phyloP scores from a whole-genome alignment of 2,797 vertebrate species.

The Anas bernieri region DNA sequence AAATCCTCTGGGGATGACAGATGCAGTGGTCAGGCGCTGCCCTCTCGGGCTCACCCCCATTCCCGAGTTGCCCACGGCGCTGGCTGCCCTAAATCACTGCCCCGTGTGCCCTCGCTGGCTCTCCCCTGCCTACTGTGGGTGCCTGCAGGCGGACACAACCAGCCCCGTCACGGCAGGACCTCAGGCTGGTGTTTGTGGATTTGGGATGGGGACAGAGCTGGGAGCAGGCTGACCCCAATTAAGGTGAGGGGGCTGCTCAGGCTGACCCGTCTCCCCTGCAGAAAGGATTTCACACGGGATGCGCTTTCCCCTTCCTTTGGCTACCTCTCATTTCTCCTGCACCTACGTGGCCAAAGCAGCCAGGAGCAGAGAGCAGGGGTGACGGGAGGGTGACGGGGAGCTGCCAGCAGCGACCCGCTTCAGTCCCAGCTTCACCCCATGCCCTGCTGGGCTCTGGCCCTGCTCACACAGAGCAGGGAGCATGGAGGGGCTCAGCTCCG shows the following conservation, averaged over 20 bases:
- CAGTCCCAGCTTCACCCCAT: not conserved
- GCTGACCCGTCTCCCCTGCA: accelerated
- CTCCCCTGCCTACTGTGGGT: not conserved
- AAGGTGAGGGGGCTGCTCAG: not conserved
- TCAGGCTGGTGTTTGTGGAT: not conserved
- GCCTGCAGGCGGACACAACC: not conserved
- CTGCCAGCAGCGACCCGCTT: not conserved
- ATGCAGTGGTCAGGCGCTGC: accelerated
- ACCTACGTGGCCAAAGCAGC: too few relatives aligned
- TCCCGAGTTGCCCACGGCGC: accelerated
- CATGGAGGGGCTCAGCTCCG: not conserved
- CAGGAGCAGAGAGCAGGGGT: too few relatives aligned
- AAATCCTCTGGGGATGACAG: constrained; percentile 84
- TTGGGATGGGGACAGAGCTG: not conserved
- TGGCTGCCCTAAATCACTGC: not conserved
- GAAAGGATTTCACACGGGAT: not conserved
- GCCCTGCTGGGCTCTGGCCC: accelerated
- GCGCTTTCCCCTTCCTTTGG: accelerated
- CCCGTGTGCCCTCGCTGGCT: accelerated
- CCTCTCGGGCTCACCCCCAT: not conserved
- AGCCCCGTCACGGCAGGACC: accelerated
- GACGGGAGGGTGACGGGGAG: not conserved
- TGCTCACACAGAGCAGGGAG: accelerated
- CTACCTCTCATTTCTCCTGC: too few relatives aligned
- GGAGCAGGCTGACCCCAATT: not conserved